Conservation (phyloP, 2,113 vertebrate genomes). For the Sardina pilchardus region DNA sequence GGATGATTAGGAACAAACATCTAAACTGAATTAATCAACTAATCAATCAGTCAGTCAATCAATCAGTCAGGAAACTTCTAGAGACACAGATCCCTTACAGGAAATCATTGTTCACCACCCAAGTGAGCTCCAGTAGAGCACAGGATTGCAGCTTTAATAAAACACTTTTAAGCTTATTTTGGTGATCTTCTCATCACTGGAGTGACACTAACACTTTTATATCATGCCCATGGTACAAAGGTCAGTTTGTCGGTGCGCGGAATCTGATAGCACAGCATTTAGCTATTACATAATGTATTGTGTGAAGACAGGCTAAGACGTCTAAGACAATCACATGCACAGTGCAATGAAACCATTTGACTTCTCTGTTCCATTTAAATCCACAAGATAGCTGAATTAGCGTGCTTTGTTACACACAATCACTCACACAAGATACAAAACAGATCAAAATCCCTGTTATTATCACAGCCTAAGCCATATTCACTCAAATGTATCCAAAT, state of each 20-base stretch:
- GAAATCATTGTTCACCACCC: not conserved
- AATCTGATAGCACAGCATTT: not conserved
- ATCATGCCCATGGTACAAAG: not conserved
- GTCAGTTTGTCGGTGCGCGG: not conserved
- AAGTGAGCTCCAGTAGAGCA: not conserved
- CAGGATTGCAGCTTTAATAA: not conserved
- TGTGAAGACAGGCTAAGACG: not conserved
- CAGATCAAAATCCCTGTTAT: not conserved
- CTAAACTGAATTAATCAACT: not conserved
- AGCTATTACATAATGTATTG: not conserved
- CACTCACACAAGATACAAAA: not conserved
- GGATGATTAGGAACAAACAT: not conserved
- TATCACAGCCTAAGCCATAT: not conserved
- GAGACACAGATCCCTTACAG: not conserved
- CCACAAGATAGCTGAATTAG: not conserved
- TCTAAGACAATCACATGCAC: not conserved
- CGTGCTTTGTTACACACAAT: not conserved
- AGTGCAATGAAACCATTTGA: not conserved
- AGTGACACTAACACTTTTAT: not conserved
- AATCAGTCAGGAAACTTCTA: not conserved
- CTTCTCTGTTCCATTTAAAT: not conserved
- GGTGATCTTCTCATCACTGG: too few relatives aligned
- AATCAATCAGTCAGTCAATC: not conserved
- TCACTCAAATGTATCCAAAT: not conserved
- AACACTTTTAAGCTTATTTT: not conserved